These are phyloP conservation scores for Cyanoderma ruficeps DNA, from an alignment of 2,113 vertebrate species.

Conservation along the genomic window DNA sequence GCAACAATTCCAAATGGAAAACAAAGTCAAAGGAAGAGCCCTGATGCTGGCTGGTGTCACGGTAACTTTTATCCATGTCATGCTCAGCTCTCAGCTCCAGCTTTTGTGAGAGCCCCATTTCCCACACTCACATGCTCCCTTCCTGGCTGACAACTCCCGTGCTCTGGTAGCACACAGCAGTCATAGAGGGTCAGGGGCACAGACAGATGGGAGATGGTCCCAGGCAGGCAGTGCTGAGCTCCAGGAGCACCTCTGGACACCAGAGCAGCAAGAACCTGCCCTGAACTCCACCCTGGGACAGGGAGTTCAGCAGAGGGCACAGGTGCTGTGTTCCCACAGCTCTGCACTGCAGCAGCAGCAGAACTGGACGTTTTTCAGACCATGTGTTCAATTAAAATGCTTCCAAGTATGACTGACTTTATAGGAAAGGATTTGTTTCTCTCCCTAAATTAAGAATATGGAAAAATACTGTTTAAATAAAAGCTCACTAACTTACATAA, in stretches of 20 bases:
- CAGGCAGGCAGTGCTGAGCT: not conserved
- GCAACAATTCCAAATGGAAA: not conserved
- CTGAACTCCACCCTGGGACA: not conserved
- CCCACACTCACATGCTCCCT: not conserved
- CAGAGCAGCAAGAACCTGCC: not conserved
- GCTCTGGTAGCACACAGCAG: not conserved
- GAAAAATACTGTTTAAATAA: not conserved
- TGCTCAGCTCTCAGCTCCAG: not conserved
- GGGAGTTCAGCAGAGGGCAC: not conserved
- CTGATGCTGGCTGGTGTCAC: not conserved
- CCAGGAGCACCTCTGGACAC: not conserved
- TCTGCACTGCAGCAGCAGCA: not conserved
- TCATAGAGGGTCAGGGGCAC: not conserved
- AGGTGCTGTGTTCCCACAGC: not conserved
- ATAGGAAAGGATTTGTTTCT: not conserved
- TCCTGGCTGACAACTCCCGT: not conserved
- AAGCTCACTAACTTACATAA: not conserved
- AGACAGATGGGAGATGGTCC: not conserved
- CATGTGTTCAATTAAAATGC: not conserved
- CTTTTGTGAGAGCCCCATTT: not conserved
- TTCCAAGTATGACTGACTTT: not conserved
- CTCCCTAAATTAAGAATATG: not conserved
- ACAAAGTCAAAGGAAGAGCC: not conserved
- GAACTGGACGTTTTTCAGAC: not conserved
- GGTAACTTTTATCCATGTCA: rapidly evolving